These are phyloP conservation scores for Merluccius polli DNA, from an alignment of 2,797 vertebrate species.

Conservation along the genomic window DNA sequence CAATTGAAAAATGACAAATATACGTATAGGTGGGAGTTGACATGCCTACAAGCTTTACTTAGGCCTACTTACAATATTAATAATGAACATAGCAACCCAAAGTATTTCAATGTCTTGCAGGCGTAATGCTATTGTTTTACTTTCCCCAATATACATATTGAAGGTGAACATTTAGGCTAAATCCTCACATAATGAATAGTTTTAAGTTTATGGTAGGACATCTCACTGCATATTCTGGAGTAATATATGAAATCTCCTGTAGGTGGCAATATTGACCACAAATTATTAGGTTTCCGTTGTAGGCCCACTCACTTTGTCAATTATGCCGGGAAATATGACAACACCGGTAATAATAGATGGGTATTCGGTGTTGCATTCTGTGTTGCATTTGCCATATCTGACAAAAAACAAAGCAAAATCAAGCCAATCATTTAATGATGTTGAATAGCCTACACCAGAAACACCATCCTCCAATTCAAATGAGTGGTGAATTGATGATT, in stretches of 20 bases:
- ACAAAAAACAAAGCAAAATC: neutral
- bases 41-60: neutral
- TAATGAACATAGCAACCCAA: no score
- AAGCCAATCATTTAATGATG: neutral
- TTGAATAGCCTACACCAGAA: neutral
- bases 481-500: neutral
- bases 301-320: no score
- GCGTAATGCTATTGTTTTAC: neutral
- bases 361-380: neutral
- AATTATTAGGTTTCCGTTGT: neutral
- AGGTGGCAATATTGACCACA: conserved; percentile 51
- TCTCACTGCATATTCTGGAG: neutral
- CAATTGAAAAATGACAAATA: neutral
- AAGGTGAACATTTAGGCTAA: no score
- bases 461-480: neutral
- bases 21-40: neutral
- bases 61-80: no score
- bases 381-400: neutral
- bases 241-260: conserved; percentile 13
- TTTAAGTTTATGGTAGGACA: no score
- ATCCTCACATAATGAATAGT: neutral
- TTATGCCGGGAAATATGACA: no score
- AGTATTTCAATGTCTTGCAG: no score
- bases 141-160: neutral
- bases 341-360: neutral